Percentiles rank a stretch among this genome's conserved stretches.
phyloP scores from a whole-genome alignment of 2,113 vertebrate genomes.

The Phoxinus phoxinus region DNA sequence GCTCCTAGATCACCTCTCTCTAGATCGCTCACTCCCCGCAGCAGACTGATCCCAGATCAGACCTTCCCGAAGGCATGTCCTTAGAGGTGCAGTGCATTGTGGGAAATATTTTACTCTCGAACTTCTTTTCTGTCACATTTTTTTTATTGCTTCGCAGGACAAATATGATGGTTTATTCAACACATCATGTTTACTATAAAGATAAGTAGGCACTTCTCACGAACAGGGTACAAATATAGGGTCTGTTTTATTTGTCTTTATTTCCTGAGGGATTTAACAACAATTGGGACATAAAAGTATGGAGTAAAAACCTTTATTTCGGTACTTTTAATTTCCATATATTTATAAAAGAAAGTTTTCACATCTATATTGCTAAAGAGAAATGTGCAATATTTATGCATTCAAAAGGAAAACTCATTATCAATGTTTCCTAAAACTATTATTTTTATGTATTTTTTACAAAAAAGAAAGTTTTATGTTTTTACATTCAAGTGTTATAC shows the following conservation, averaged over 20 bases:
- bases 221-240: background rate
- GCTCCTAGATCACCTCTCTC: background rate
- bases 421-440: constrained; percentile 6
- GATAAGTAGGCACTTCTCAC: background rate
- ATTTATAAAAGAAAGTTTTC: no score
- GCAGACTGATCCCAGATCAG: constrained; percentile 8
- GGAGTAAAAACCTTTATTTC: no score
- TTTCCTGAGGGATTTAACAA: background rate
- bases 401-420: background rate
- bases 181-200: background rate
- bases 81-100: constrained; percentile 16
- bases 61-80: background rate
- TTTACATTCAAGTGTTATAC: constrained; percentile 5
- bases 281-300: no score
- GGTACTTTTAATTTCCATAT: no score
- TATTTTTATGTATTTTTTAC: background rate
- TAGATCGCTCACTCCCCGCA: background rate
- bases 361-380: no score
- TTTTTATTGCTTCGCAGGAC: constrained; percentile 2
- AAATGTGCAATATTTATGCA: no score
- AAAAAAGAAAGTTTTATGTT: background rate
- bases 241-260: background rate
- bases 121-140: background rate
- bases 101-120: constrained; percentile 23
- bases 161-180: background rate